These are phyloP conservation scores for Opisthograptis luteolata DNA, from an alignment of 2,888 invertebrate genomes.

Conservation along the genomic window DNA sequence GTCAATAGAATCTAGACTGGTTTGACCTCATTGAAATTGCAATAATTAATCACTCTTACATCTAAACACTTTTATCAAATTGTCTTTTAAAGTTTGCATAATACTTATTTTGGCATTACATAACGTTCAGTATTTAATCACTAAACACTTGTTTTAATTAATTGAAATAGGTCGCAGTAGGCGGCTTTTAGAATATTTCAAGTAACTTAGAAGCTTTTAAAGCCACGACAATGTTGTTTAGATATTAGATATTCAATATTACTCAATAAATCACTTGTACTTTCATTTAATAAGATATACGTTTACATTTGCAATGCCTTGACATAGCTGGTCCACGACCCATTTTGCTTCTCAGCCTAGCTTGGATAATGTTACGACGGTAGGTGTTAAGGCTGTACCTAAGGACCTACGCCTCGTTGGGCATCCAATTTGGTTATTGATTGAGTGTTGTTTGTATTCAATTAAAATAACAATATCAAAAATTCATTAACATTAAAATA, in stretches of 20 bases:
- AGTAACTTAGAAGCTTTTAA: conserved; percentile 5
- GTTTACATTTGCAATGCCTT: conserved; percentile 15
- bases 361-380: too few relatives aligned
- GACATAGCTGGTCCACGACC: conserved; percentile 4
- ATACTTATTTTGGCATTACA: background rate
- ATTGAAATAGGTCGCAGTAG: conserved; percentile 1
- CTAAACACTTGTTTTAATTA: background rate
- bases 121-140: background rate
- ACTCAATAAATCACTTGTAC: conserved; percentile 23
- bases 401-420: too few relatives aligned
- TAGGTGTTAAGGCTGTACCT: too few relatives aligned
- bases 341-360: conserved; percentile 2
- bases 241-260: conserved; percentile 24
- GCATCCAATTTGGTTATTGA: too few relatives aligned
- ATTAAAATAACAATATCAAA: too few relatives aligned
- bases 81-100: conserved; percentile 11
- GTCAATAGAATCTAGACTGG: conserved; percentile 21
- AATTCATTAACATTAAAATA: too few relatives aligned
- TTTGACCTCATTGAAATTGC: conserved; percentile 21
- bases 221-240: conserved; percentile 16
- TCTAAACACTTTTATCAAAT: conserved; percentile 17
- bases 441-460: too few relatives aligned
- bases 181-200: conserved; percentile 15
- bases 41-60: conserved; percentile 21
- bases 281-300: conserved; percentile 3